Evolutionary conservation across 1,140 invertebrate genomes (phyloP), one percentile per base, ranked within the genome.

Genomic region (Tribolium castaneum): DNA sequence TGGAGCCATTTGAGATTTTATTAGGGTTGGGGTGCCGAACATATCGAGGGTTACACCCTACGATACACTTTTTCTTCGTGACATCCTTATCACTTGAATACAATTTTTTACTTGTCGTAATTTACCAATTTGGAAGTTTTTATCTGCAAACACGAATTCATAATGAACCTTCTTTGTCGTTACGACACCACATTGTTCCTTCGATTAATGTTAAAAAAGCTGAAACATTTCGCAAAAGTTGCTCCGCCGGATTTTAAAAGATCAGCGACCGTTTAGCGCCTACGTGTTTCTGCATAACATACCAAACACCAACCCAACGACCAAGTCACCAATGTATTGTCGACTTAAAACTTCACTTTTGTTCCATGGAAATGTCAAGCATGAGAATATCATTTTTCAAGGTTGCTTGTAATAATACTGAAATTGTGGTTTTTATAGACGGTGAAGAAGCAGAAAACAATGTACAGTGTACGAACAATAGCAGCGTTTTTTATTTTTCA

Each of bases 221-320:
- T 35, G 59, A 35, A 49, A 73, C 39, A 56, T 73, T 73, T 56
- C 71, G 71, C 49, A 52, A 72, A 73, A 73, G 30, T 56, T 54
- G 71, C 50, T 73, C 25, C 52, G 71, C 71, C 71, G 71, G 71
- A 73, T 73, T 73, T 73, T 50, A 51, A 73, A 73, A 73, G 71
- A 73, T 52, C 71, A 73, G 71, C 71, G 71, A 56, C 71, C 71
- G 50, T 73, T 45, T 73, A 39, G 71, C 71, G 71, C 71, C 71
- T 73, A 73, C 71, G 71, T 56, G 14, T n/a, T 1, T 25, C 71
- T 54, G 30, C 71, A 56, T 22, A 52, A 52, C 50, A 30, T 73
- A 52, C 52, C 52, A 62, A 34, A 66, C 25, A 35, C 59, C 25
- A 66, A 35, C 59, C 25, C 59, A 49, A 25, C 45, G 49, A 54